Conservation (phyloP, 2,888 invertebrate genomes). For the Ophonus ardosiacus region DNA sequence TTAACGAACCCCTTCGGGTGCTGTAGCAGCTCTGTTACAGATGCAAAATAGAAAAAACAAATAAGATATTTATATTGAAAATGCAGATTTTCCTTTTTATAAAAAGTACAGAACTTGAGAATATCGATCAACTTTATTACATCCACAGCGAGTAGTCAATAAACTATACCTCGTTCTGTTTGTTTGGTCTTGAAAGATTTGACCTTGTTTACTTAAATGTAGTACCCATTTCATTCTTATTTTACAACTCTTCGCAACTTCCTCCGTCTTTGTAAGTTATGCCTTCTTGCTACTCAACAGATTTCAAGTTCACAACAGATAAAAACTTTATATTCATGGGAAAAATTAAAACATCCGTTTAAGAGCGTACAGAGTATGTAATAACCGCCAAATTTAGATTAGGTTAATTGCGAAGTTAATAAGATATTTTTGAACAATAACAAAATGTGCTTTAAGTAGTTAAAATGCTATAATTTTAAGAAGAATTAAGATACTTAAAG, state of each 20-base stretch:
- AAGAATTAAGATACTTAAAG: not conserved
- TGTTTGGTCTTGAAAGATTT: not conserved
- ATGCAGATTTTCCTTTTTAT: not conserved
- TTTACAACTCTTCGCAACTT: not conserved
- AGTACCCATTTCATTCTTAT: slow-evolving; percentile 13
- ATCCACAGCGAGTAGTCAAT: slow-evolving; percentile 3
- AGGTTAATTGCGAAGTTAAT: slow-evolving; percentile 13
- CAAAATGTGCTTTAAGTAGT: not conserved
- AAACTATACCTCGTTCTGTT: not conserved
- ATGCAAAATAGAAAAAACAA: too few species aligned
- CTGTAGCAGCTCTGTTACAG: too few species aligned
- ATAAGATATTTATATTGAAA: too few species aligned
- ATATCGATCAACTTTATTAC: slow-evolving; percentile 27
- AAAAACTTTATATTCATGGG: slow-evolving; percentile 8
- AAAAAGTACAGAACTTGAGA: not conserved
- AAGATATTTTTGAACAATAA: not conserved
- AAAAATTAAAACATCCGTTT: not conserved
- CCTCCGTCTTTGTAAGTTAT: not conserved
- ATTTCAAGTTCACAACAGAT: slow-evolving; percentile 3
- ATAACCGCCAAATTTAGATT: slow-evolving; percentile 5
- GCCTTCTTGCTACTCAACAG: not conserved
- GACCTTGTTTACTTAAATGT: slow-evolving; percentile 35
- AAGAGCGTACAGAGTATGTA: not conserved
- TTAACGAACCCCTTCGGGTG: too few species aligned
- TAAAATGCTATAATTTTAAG: not conserved